Conservation (phyloP, 92 coral and sea anemone species). For the Pocillopora grandis region DNA sequence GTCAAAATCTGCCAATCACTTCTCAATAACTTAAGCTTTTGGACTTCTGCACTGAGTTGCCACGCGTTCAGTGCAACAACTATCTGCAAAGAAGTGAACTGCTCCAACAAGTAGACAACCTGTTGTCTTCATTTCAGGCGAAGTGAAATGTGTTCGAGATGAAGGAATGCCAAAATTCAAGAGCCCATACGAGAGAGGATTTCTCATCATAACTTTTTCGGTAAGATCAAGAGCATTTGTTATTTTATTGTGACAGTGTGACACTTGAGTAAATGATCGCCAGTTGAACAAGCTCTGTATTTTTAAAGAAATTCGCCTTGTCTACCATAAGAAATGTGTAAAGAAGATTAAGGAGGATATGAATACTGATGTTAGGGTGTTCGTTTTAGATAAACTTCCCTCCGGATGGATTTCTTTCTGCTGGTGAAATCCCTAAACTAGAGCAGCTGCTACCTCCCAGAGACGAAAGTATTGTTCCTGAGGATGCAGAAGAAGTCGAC, state of each 20-base stretch:
- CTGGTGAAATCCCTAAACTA: conserved; percentile 37
- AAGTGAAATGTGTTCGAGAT: conserved; percentile 61
- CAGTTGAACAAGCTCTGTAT: no score
- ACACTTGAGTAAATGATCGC: neutral
- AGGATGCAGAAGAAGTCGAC: conserved; percentile 77
- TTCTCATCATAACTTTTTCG: conserved; percentile 71
- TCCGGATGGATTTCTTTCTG: conserved; percentile 60
- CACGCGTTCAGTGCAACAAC: no score
- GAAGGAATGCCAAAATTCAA: conserved; percentile 93
- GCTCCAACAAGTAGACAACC: no score
- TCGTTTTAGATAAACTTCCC: conserved; percentile 82
- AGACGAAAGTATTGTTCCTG: conserved; percentile 75
- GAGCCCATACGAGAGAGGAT: conserved; percentile 72
- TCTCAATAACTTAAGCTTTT: no score
- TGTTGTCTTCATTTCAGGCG: conserved; percentile 51
- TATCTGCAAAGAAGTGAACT: no score
- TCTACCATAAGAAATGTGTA: neutral
- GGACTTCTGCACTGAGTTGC: no score
- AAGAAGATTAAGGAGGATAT: neutral
- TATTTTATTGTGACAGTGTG: neutral
- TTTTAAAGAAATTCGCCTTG: no score
- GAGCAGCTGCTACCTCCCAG: conserved; percentile 79
- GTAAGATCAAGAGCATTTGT: conserved; percentile 46
- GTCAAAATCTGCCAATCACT: no score
- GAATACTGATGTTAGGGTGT: neutral